These are phyloP conservation scores for Hydractinia echinata DNA, from an alignment of 30 jellyfish, hydroid and myxozoan species.

Conservation along the genomic window DNA sequence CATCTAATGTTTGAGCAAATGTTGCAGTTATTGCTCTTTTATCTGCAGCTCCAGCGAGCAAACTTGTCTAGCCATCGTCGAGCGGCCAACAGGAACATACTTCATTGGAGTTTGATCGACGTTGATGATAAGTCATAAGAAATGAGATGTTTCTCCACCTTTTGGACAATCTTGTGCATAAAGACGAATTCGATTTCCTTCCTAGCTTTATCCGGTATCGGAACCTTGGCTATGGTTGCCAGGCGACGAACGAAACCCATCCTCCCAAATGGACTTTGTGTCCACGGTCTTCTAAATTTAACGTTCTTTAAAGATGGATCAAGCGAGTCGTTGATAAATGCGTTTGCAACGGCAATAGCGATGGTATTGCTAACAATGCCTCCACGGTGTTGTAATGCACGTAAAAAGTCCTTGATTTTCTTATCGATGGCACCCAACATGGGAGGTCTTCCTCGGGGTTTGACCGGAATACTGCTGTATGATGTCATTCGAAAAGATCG, in stretches of 20 bases:
- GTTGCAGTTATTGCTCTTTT: not conserved
- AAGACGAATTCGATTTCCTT: not conserved
- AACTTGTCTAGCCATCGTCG: not conserved
- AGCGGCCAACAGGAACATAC: slow-evolving; percentile 6
- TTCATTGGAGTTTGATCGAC: not conserved
- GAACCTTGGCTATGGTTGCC: not conserved
- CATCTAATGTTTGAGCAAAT: not conserved
- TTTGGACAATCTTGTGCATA: not conserved
- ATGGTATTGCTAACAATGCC: not conserved
- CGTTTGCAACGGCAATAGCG: not conserved
- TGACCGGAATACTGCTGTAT: too few species aligned
- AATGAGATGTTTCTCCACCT: not conserved
- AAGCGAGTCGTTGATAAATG: not conserved
- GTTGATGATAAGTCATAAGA: not conserved
- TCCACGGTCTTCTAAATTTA: not conserved
- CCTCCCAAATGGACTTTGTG: not conserved
- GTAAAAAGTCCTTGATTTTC: not conserved
- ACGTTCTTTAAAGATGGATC: not conserved
- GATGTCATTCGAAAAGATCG: too few species aligned
- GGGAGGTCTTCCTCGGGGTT: too few species aligned
- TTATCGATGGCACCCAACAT: too few species aligned
- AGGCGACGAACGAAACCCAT: not conserved
- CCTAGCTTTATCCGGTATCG: not conserved
- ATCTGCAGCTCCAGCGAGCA: slow-evolving; percentile 11
- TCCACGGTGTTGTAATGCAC: not conserved